Base-by-base conservation (phyloP, 2,113 vertebrate species). In the Geococcyx californianus region DNA sequence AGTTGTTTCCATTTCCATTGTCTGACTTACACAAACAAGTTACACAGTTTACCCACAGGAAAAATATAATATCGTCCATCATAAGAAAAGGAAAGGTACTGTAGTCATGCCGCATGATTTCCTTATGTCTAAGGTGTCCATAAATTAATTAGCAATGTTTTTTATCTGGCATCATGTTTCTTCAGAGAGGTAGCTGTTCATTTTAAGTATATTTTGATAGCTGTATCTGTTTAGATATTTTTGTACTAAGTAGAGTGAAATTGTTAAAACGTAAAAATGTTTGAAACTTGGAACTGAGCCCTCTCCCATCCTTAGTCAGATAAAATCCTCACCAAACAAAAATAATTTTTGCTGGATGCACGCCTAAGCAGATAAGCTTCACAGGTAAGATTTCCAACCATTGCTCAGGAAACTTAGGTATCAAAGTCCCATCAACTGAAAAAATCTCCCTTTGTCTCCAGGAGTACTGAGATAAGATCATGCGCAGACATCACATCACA, bases 401-500 rank as follows among this genome's bases (percentile, higher is more conserved):
- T 47, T 67, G 84, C 49, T 77, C 64, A 17, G 1, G 7, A 92
- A 68, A 81, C 29, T 77, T 83, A 24, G 47, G 49, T 93, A 92
- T 94, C 83, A 93, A 90, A 90, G 92, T 95, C 56, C 52, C 64
- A 90, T 67, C 76, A 92, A 94, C 64, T 47, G 76, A 73, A 78
- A 93, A 91, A 92, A 89, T 14, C 89, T 78, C 86, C 23, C 38
- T 89, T 89, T 84, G 64, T 83, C 84, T 95, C 83, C 80, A 90
- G 93, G 4, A 86, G 29, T 56, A 36, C 2, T 4, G 26, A 94
- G 90, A 96, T 95, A 95, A 96, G 86, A 95, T 96, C 80, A 2
- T 9, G 26, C 52, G 51, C 86, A 94, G 92, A 94, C 93, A 94
- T 95, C 91, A 81, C 86, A 93, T 90, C 91, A 84, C 21, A 26